Percentiles rank a stretch among this genome's conserved stretches.
Evolutionary conservation across 2,888 invertebrate genomes (phyloP).

Genomic region (Steromphala cineraria): DNA sequence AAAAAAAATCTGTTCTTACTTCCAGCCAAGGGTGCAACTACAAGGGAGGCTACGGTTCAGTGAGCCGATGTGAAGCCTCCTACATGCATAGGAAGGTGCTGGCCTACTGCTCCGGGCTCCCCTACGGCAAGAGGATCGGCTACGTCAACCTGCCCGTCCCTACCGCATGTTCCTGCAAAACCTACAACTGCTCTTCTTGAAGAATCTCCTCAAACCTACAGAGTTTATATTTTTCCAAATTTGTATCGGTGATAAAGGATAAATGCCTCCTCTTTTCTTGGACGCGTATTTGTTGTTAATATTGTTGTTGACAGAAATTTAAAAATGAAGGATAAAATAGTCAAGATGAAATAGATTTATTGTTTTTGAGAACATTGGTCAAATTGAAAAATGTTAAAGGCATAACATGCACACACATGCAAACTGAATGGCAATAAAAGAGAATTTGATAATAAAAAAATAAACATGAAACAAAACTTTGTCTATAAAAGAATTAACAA

Average conservation of each 20-base stretch:
- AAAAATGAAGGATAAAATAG: too few relatives aligned
- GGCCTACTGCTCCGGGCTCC: slow-evolving; percentile 1
- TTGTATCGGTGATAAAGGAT: background rate
- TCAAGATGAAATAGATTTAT: too few relatives aligned
- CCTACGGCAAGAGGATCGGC: background rate
- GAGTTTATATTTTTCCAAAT: background rate
- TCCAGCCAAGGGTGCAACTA: background rate
- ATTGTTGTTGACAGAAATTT: too few relatives aligned
- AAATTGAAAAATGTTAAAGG: too few relatives aligned
- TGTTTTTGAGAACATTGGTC: too few relatives aligned
- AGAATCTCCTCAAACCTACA: too few relatives aligned
- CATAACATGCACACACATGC: too few relatives aligned
- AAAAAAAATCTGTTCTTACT: background rate
- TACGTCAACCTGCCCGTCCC: background rate
- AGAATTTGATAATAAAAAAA: too few relatives aligned
- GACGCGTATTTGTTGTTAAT: too few relatives aligned
- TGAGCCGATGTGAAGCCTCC: slow-evolving; percentile 4
- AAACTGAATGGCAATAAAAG: too few relatives aligned
- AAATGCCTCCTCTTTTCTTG: background rate
- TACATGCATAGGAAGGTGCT: background rate
- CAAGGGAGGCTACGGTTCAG: background rate
- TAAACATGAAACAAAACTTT: too few relatives aligned
- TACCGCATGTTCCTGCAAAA: background rate
- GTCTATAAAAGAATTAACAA: too few relatives aligned
- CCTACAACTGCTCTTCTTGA: background rate